These are phyloP conservation scores for Oncorhynchus nerka DNA, from an alignment of 2,113 vertebrate species.

Conservation along the genomic window DNA sequence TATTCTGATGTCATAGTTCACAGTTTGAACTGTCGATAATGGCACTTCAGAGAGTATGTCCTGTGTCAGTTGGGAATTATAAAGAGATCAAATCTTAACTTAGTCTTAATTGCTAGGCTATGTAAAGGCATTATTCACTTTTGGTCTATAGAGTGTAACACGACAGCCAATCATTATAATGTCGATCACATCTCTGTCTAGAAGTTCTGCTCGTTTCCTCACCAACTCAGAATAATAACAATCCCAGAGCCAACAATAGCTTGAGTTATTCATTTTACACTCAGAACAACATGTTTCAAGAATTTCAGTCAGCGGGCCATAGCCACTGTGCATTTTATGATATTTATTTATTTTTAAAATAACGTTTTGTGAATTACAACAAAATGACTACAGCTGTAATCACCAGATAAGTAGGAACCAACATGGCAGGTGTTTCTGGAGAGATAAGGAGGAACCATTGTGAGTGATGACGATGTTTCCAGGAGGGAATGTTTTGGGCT, in stretches of 20 bases:
- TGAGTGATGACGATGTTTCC: constrained; percentile 53
- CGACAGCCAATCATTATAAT: no score
- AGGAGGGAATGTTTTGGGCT: constrained; percentile 71
- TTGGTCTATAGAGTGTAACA: no score
- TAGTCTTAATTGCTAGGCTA: no score
- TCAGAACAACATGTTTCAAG: not conserved
- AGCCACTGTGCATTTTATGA: not conserved
- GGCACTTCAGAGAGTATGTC: not conserved
- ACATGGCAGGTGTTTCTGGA: constrained; percentile 76
- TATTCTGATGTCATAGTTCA: not conserved
- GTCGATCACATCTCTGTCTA: no score
- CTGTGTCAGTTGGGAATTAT: no score
- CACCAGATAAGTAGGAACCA: constrained; percentile 75
- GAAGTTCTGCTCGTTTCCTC: constrained; percentile 43
- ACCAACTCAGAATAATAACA: constrained; percentile 48
- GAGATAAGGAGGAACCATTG: constrained; percentile 74
- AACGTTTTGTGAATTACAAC: constrained; percentile 55
- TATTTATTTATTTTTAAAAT: constrained; percentile 72
- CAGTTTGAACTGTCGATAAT: not conserved
- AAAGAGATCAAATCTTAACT: no score
- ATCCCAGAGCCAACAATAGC: constrained; percentile 48
- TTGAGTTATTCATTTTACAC: not conserved
- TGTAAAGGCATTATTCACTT: no score
- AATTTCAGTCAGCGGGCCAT: not conserved
- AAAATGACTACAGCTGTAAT: constrained; percentile 75